Conservation (phyloP, 2,888 invertebrate genomes). For the Drosophila mimica region DNA sequence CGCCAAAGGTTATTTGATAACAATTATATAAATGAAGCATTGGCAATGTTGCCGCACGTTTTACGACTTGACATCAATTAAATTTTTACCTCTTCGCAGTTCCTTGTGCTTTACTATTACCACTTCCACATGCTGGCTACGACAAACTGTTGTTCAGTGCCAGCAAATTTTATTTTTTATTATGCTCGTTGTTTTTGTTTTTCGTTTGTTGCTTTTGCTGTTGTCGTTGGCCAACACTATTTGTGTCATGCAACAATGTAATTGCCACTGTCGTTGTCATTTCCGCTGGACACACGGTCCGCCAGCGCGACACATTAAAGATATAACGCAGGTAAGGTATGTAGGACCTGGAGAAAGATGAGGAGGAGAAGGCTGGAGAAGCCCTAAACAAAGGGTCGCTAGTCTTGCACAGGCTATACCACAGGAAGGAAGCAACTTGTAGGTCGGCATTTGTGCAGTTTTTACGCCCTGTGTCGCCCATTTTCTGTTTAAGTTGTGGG, state of each 20-base stretch:
- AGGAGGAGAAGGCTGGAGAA: not conserved
- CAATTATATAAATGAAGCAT: slow-evolving; percentile 64
- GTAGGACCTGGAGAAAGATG: not conserved
- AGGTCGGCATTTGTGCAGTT: slow-evolving; percentile 78
- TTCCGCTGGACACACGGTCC: slow-evolving; percentile 82
- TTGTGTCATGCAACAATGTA: slow-evolving; percentile 85
- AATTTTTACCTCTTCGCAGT: slow-evolving; percentile 67
- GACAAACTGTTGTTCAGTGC: slow-evolving; percentile 46
- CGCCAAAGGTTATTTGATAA: slow-evolving; percentile 64
- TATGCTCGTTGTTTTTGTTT: slow-evolving; percentile 51
- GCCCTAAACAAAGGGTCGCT: slow-evolving; percentile 41
- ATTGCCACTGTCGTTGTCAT: slow-evolving; percentile 84
- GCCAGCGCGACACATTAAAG: slow-evolving; percentile 68
- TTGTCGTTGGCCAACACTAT: slow-evolving; percentile 75
- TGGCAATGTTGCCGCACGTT: slow-evolving; percentile 61
- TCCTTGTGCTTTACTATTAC: slow-evolving; percentile 22
- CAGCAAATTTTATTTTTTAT: slow-evolving; percentile 62
- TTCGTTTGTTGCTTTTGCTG: slow-evolving; percentile 40
- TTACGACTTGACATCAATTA: slow-evolving; percentile 82
- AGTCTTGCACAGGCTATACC: not conserved
- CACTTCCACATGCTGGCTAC: slow-evolving; percentile 25
- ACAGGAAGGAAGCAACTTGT: slow-evolving; percentile 77
- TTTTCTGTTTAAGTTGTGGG: slow-evolving; percentile 54
- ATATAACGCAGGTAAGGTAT: slow-evolving; percentile 54
- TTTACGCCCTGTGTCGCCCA: slow-evolving; percentile 56